Evolutionary conservation across 2,888 invertebrate species (phyloP), one percentile per base, ranked within the genome.

Genomic region (Thyatira batis): DNA sequence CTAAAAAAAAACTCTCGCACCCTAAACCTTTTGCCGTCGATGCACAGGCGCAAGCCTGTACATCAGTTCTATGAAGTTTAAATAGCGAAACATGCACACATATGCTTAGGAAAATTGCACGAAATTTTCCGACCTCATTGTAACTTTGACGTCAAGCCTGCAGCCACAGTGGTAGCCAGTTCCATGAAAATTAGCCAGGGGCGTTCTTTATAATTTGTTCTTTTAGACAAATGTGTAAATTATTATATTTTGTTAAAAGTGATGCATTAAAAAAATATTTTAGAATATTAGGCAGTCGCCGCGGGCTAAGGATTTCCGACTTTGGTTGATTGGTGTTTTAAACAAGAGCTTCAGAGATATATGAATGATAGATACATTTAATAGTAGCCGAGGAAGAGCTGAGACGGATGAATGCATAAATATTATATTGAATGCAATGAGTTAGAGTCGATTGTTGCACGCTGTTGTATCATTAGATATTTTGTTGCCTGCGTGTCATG

Each of bases 51-150:
- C 91, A 91, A 82, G 79, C 78, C 79, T 69, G 52, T 63, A 63
- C 69, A 72, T 74, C 62, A 61, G 46, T 56, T 67, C 71, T 63
- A 59, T 65, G 33, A 28, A 65, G 65, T 63, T 69, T 83, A 82
- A 79, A 58, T 21, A 11, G 13, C 13, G 25, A 75, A 75, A 80
- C 66, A 57, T 58, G 45, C 11, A 39, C 71, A 58, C 69, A 63
- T 68, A 60, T 69, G 61, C 63, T 61, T 58, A 67, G 83, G 89
- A 91, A 89, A 91, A 91, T 89, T 90, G 70, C 61, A 74, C 68
- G 77, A 90, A 89, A 76, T 85, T 89, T 89, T 90, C 89, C 91
- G 77, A 71, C 75, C 69, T 69, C 76, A 58, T 67, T 67, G 72
- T 71, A 69, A 59, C 67, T 76, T 69, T 77, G 73, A 78, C 82